Evolutionary conservation across 2,797 vertebrate genomes (phyloP), one percentile per base, ranked within the genome.

Genomic region (Megaceryle alcyon): DNA sequence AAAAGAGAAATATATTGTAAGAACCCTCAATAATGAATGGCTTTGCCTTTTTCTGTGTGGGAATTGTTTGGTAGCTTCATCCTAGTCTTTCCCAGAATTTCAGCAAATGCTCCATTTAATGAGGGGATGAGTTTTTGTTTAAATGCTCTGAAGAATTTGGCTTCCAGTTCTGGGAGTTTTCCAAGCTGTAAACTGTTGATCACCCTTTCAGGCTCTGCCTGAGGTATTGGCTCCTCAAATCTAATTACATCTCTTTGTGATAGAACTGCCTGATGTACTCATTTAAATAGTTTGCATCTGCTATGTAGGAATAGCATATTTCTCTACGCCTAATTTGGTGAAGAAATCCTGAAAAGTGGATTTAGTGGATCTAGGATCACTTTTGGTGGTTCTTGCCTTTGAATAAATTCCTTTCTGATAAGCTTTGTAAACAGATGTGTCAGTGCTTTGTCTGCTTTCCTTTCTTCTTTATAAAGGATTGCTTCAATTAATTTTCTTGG

Each of bases 181-280:
- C 95, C 92, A 96, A 46, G 78, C 78, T 90, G 69, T 95, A 94
- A 96, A 92, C 80, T 94, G 73, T 90, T 88, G 94, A 94, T 94
- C 39, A 1, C 64, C 73, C 63, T 95, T 94, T 86, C 78, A 93
- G 95, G 88, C 70, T 77, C 51, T 85, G 90, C 93, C 94, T 64
- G 86, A 96, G 88, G 86, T 95, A 77, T 86, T 93, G 88, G 86
- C 77, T 90, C 63, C 92, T 95, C 90, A 95, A 80, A 93, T 86
- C 86, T 94, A 86, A 95, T 96, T 94, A 77, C 41, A 70, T 63
- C 31, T 80, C 60, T 86, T 88, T 92, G 85, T 86, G 89, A 39
- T 18, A 88, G 66, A 70, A 26, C 48, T 73, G 91, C 80, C 48
- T 59, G 51, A 79, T 84, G 63, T 31, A 79, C 49, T 75, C 37